Evolutionary conservation across 2,113 vertebrate genomes (phyloP).

Genomic region (Carettochelys insculpta): DNA sequence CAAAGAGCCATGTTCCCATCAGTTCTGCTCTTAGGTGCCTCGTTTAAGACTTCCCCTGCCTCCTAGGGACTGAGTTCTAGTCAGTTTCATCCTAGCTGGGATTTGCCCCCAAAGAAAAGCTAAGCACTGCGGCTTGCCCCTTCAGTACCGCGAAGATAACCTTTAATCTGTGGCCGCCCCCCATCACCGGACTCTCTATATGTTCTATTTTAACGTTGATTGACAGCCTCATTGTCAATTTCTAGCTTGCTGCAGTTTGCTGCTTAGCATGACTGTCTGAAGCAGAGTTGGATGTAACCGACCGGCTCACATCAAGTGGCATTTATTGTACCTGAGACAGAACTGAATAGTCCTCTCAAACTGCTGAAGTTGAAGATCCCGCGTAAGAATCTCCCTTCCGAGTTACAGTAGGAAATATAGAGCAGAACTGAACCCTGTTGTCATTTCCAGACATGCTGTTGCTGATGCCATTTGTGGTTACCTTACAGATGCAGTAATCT

Average conservation of each 20-base stretch:
- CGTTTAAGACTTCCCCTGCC: constrained; percentile 44
- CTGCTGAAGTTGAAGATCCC: neutral
- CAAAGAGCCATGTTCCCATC: constrained; percentile 69
- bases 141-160: constrained; percentile 7
- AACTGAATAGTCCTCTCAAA: neutral
- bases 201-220: neutral
- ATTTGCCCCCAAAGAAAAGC: neutral
- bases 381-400: neutral
- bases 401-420: neutral
- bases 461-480: constrained; percentile 51
- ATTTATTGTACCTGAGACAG: constrained; percentile 42
- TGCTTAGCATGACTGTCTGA: constrained; percentile 4
- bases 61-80: neutral
- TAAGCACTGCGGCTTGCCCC: neutral
- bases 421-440: neutral
- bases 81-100: constrained; percentile 17
- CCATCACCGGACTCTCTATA: neutral
- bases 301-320: neutral
- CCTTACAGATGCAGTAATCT: constrained; percentile 55
- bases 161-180: neutral
- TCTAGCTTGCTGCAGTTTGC: constrained; percentile 36
- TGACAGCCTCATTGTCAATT: constrained; percentile 27
- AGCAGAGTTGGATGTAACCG: constrained; percentile 35
- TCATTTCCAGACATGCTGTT: constrained; percentile 30
- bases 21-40: constrained; percentile 46